These are phyloP conservation scores for Microcebus lehilahytsara DNA, from an alignment of 2,113 vertebrate genomes.

Conservation along the genomic window DNA sequence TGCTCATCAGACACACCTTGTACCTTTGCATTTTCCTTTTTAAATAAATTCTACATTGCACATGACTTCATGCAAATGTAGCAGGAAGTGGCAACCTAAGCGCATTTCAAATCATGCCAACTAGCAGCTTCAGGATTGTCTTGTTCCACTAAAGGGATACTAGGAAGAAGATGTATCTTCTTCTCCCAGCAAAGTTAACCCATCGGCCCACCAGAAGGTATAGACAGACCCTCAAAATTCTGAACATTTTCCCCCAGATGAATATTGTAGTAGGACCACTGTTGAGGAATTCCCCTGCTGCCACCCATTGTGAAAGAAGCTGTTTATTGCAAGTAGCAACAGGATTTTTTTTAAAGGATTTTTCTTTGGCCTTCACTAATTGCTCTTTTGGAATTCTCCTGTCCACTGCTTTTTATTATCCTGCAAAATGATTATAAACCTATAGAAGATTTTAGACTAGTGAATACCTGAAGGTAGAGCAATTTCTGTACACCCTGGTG, in stretches of 20 bases:
- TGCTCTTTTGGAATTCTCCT: slow-evolving; percentile 45
- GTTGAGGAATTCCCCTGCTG: not conserved
- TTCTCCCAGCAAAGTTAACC: not conserved
- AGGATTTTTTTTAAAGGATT: not conserved
- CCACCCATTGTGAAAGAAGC: not conserved
- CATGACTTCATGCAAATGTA: slow-evolving; percentile 65
- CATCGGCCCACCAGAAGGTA: not conserved
- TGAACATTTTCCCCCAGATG: not conserved
- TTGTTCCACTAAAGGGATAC: not conserved
- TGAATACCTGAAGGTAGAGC: not conserved
- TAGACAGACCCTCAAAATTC: not conserved
- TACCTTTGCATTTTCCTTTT: slow-evolving; percentile 55
- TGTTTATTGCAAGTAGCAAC: slow-evolving; percentile 58
- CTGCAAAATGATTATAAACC: not conserved
- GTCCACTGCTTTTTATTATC: slow-evolving; percentile 33
- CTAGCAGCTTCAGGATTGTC: not conserved
- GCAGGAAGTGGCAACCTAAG: slow-evolving; percentile 50
- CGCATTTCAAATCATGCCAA: not conserved
- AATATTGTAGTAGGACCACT: not conserved
- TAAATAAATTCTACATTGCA: slow-evolving; percentile 41
- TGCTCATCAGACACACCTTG: not conserved
- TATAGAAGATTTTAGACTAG: not conserved
- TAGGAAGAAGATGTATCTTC: not conserved
- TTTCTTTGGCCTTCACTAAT: slow-evolving; percentile 24
- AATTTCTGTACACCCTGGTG: not conserved